phyloP scores from a whole-genome alignment of 1,140 invertebrate species.

The Ylistrum balloti region DNA sequence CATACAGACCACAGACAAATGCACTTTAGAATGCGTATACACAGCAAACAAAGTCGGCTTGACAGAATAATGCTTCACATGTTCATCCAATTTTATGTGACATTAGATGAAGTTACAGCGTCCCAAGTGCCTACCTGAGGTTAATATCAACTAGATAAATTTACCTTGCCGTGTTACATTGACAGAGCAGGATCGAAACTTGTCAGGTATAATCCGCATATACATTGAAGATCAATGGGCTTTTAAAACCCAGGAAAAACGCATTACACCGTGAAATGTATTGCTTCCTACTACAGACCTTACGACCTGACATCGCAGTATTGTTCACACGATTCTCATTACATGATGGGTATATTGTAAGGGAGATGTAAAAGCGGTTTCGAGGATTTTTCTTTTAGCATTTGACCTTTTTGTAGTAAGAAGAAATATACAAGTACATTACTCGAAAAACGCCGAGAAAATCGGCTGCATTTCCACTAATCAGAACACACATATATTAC shows the following conservation, averaged over 20 bases:
- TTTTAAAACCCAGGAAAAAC: constrained; percentile 8
- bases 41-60: not conserved
- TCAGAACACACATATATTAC: too few relatives aligned
- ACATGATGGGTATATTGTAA: too few relatives aligned
- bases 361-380: too few relatives aligned
- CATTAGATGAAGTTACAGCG: not conserved
- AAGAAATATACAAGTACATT: too few relatives aligned
- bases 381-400: too few relatives aligned
- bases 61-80: not conserved
- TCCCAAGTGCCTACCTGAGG: not conserved
- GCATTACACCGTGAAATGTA: constrained; percentile 24
- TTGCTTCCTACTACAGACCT: not conserved
- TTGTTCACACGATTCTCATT: too few relatives aligned
- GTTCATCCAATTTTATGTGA: not conserved
- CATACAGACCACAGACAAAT: not conserved
- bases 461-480: too few relatives aligned
- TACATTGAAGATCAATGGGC: not conserved
- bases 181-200: not conserved
- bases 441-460: too few relatives aligned
- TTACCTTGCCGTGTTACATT: not conserved
- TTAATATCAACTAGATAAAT: not conserved
- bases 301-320: not conserved
- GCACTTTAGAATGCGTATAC: not conserved
- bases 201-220: not conserved
- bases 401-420: too few relatives aligned